A percentile compares a stretch with the other conserved stretches of the same genome.
Evolutionary conservation across 2,797 vertebrate species (phyloP).

Genomic region (Crocidura indochinensis): DNA sequence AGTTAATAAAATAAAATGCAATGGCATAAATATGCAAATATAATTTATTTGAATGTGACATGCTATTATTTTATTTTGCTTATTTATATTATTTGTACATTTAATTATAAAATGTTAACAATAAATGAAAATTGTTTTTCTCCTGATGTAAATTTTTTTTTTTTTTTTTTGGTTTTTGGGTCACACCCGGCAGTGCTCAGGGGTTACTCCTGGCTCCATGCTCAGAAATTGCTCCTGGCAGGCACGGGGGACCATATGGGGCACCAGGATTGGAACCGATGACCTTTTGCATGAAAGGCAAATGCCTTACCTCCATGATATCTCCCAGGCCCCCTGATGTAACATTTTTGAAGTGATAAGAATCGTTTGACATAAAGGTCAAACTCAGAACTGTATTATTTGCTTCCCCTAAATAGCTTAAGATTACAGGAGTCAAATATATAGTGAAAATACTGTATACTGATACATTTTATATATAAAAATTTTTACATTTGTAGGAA

Average conservation of each 20-base stretch:
- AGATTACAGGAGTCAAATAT: slow-evolving; percentile 32
- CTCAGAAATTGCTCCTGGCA: too few relatives aligned
- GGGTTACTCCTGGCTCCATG: too few relatives aligned
- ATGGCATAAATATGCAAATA: not conserved
- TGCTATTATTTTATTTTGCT: not conserved
- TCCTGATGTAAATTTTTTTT: not conserved
- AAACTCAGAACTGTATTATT: not conserved
- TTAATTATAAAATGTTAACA: not conserved
- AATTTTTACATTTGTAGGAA: not conserved
- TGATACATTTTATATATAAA: not conserved
- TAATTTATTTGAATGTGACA: not conserved
- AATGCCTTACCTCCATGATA: too few relatives aligned
- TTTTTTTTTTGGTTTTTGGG: too few relatives aligned
- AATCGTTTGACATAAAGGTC: slow-evolving; percentile 2
- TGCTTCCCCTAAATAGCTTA: slow-evolving; percentile 12
- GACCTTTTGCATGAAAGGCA: too few relatives aligned
- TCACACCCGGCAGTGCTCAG: too few relatives aligned
- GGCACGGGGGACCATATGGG: too few relatives aligned
- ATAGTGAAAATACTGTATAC: slow-evolving; percentile 27
- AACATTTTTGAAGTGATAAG: slow-evolving; percentile 35
- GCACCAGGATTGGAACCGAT: too few relatives aligned
- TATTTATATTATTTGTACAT: not conserved
- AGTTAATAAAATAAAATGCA: slow-evolving; percentile 32
- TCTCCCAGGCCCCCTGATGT: too few relatives aligned
- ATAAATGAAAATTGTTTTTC: slow-evolving; percentile 29